Percentiles rank a stretch among this genome's conserved stretches.
phyloP scores from a whole-genome alignment of 1,140 invertebrate genomes.

The Lycorma delicatula region DNA sequence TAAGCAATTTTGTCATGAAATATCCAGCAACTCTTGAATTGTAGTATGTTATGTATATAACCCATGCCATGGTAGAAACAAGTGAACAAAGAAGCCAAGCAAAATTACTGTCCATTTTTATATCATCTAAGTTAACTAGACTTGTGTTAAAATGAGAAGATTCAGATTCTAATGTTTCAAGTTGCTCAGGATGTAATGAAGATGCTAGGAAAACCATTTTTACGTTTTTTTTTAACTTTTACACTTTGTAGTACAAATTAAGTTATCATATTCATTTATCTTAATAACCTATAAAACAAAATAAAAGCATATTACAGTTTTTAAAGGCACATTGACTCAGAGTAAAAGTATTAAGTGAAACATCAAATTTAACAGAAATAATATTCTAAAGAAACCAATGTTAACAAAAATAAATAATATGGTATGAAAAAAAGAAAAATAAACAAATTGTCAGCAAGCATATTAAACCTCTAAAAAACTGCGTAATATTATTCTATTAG shows the following conservation, averaged over 20 bases:
- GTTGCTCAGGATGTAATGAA: slow-evolving; percentile 12
- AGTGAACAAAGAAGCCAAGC: slow-evolving; percentile 71
- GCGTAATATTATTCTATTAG: too few species aligned
- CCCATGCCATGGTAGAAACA: slow-evolving; percentile 73
- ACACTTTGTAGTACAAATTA: background rate
- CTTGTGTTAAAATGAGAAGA: slow-evolving; percentile 20
- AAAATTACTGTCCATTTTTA: slow-evolving; percentile 77
- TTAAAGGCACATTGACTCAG: background rate
- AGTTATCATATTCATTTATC: background rate
- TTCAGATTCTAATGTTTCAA: too few species aligned
- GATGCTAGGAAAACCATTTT: background rate
- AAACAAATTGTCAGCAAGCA: too few species aligned
- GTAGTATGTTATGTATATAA: slow-evolving; percentile 91
- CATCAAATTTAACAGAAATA: too few species aligned
- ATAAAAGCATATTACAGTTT: background rate
- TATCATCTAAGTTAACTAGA: slow-evolving; percentile 52
- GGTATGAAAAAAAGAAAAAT: too few species aligned
- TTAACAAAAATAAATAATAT: too few species aligned
- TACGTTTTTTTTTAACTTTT: background rate
- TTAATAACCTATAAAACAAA: background rate
- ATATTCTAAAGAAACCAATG: too few species aligned
- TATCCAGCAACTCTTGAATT: slow-evolving; percentile 87
- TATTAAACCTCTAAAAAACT: too few species aligned
- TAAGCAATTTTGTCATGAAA: slow-evolving; percentile 80
- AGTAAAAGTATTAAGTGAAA: too few species aligned